Percentiles rank a stretch among this genome's conserved stretches.
These are phyloP conservation scores for Ophion obscuratus DNA, from an alignment of 2,888 invertebrate genomes.

Conservation along the genomic window DNA sequence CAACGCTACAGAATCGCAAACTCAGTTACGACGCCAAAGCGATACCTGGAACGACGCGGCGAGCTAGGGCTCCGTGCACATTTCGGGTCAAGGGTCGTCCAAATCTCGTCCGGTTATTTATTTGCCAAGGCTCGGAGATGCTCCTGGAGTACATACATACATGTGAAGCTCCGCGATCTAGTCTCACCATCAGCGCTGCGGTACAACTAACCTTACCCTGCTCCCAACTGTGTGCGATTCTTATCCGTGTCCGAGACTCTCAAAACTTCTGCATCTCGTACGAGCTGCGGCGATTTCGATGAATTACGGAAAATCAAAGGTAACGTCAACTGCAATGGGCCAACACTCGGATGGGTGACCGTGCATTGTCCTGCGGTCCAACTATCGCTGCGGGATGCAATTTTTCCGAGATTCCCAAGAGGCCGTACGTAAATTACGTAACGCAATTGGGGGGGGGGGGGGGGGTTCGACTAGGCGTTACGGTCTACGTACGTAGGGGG, in stretches of 20 bases:
- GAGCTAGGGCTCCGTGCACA: slow-evolving; percentile 39
- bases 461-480: too few relatives aligned
- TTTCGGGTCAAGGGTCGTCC: slow-evolving; percentile 66
- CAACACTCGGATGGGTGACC: too few relatives aligned
- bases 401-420: too few relatives aligned
- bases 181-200: slow-evolving; percentile 36
- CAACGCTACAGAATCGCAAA: slow-evolving; percentile 54
- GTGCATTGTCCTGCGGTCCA: too few relatives aligned
- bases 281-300: too few relatives aligned
- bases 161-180: slow-evolving; percentile 56
- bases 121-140: slow-evolving; percentile 64
- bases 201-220: background rate
- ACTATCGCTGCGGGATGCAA: too few relatives aligned
- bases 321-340: too few relatives aligned
- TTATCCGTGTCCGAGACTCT: background rate
- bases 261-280: background rate
- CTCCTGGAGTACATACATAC: slow-evolving; percentile 46
- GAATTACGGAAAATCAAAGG: too few relatives aligned
- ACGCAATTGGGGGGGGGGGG: too few relatives aligned
- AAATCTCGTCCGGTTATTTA: slow-evolving; percentile 64
- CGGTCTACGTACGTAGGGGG: too few relatives aligned
- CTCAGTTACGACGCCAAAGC: slow-evolving; percentile 54
- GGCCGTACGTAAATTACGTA: too few relatives aligned
- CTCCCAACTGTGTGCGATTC: background rate
- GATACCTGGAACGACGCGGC: slow-evolving; percentile 34